A percentile compares a stretch with the other conserved stretches of the same genome.
phyloP scores from a whole-genome alignment of 64 coral and sea anemone species.

The Montipora sp. region DNA sequence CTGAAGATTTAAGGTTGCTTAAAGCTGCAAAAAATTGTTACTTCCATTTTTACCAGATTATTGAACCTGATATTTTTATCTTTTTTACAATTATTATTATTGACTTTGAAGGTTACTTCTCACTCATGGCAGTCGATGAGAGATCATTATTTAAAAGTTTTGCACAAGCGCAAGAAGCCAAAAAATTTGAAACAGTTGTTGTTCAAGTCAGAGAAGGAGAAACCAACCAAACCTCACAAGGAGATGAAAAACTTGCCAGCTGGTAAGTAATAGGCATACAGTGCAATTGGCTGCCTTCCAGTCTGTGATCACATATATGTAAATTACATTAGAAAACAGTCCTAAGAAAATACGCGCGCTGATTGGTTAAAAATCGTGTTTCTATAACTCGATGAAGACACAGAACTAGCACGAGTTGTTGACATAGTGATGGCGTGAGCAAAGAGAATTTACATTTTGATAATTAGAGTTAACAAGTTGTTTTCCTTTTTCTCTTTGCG shows the following conservation, averaged over 20 bases:
- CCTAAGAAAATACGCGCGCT: too few relatives aligned
- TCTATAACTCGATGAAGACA: too few relatives aligned
- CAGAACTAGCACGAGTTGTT: too few relatives aligned
- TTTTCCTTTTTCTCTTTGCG: too few relatives aligned
- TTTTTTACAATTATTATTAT: not conserved
- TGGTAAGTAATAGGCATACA: not conserved
- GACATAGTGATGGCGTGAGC: too few relatives aligned
- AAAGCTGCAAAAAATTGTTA: not conserved
- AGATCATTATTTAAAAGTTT: conserved; percentile 21
- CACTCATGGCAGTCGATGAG: conserved; percentile 51
- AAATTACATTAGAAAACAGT: not conserved
- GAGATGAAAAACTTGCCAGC: not conserved
- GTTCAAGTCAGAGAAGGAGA: not conserved
- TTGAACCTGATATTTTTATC: not conserved
- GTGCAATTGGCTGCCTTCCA: not conserved
- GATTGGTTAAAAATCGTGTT: too few relatives aligned
- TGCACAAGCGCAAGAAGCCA: not conserved
- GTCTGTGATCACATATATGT: too few relatives aligned
- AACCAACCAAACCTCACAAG: not conserved
- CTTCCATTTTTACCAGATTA: not conserved
- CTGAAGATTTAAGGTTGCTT: too few relatives aligned
- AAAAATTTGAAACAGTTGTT: not conserved
- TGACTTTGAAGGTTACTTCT: not conserved
- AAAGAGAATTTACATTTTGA: too few relatives aligned
- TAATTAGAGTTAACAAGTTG: too few relatives aligned